Evolutionary conservation across 2,113 vertebrate genomes (phyloP).

Genomic region (Amazona guildingii): DNA sequence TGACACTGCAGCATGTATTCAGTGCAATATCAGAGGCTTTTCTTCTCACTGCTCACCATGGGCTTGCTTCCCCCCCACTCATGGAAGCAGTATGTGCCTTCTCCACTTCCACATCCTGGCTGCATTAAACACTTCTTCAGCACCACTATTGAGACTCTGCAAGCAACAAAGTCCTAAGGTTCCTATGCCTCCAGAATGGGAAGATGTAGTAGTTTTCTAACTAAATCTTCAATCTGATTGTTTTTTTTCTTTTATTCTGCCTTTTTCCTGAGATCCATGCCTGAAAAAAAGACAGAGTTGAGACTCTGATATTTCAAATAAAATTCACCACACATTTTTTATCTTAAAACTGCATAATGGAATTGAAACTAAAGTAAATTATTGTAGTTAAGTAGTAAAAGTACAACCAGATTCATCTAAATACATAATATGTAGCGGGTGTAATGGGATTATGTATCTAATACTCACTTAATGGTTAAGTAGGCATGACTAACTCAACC

Average conservation of each 20-base stretch:
- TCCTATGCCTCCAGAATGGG: background rate
- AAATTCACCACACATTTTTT: background rate
- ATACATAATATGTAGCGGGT: background rate
- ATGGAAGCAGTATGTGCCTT: background rate
- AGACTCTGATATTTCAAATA: background rate
- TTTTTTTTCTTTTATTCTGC: background rate
- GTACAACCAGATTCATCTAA: background rate
- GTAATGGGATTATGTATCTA: background rate
- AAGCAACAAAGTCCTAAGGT: background rate
- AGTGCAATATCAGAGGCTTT: background rate
- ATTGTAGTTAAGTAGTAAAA: background rate
- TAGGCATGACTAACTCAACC: background rate
- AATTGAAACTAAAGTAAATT: background rate
- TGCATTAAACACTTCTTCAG: background rate
- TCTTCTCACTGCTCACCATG: background rate
- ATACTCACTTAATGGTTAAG: background rate
- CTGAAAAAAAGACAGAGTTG: background rate
- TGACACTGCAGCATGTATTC: background rate
- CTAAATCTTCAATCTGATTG: background rate
- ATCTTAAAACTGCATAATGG: background rate
- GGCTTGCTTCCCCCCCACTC: background rate
- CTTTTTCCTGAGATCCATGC: background rate
- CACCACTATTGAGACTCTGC: background rate
- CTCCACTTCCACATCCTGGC: background rate
- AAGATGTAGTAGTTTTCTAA: background rate